Evolutionary conservation across 1,140 invertebrate genomes (phyloP), one percentile per base, ranked within the genome.

Genomic region (Drosophila bipectinata): DNA sequence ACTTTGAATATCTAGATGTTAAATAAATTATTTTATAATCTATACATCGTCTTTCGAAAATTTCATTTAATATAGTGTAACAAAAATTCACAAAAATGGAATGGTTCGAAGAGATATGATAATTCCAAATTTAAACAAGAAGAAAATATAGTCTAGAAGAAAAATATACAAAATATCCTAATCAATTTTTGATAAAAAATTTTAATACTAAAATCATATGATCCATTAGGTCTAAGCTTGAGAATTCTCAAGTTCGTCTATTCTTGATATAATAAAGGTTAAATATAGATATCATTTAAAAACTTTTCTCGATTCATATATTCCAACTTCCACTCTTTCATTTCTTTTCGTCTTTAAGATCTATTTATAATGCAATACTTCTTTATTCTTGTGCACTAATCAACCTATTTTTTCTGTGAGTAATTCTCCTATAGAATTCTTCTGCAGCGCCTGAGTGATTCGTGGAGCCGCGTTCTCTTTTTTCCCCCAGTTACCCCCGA

Each of bases 371-470:
- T 18, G 41, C 10, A 44, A 44, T 6, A 41, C 39, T 41, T 18
- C 10, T 18, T 15, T 15, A 5, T 44, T 10, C 18, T 21, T 47
- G 3, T 44, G 41, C n/a, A 44, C 7, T 5, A n/a, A 44, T 44
- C 41, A 44, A 44, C 41, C 41, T 47, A 47, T 47, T 47, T 47
- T 24, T 47, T 7, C 9, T 44, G 26, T 61, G 24, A 10, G 15
- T 14, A 52, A 41, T 47, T 45, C 49, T 44, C 34, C 26, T 51
- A 53, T 9, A 73, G 41, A 67, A 21, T 41, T 41, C 55, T 67
- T 28, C 4, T 51, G 51, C 61, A 54, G 54, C 61, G 61, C 55
- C n/a, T 58, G 74, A 59, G 58, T 37, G 51, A 48, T 47, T 76
- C 55, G 52, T 49, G 55, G 49, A 54, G 68, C 59, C 26, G 15